Percentiles rank a stretch among this genome's conserved stretches.
Evolutionary conservation across 2,888 invertebrate species (phyloP).

Genomic region (Andrena chrysosceles): DNA sequence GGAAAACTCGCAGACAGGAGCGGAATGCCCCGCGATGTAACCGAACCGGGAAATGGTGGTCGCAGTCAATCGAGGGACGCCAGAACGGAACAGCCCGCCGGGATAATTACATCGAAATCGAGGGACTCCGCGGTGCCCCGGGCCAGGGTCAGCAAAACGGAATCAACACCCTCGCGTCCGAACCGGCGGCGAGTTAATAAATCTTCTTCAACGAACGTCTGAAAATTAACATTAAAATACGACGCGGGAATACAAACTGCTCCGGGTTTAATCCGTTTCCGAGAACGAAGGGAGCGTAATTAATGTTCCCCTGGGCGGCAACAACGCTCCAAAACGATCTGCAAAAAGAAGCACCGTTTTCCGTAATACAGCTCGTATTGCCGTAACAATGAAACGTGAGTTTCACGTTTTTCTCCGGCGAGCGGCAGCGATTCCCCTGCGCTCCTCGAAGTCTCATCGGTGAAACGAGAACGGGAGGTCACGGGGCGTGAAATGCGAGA

Average conservation of each 20-base stretch:
- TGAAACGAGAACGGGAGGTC: conserved; percentile 22
- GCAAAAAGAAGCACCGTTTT: conserved; percentile 23
- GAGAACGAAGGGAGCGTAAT: conserved; percentile 41
- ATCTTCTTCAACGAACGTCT: conserved; percentile 54
- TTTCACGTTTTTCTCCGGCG: not conserved
- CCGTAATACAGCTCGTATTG: not conserved
- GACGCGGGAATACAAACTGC: conserved; percentile 36
- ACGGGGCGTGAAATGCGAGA: conserved; percentile 25
- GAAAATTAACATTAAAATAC: conserved; percentile 58
- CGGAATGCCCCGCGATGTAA: too few relatives aligned
- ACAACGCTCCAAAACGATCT: conserved; percentile 41
- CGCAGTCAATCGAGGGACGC: not conserved
- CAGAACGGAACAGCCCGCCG: not conserved
- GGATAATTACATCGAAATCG: conserved; percentile 43
- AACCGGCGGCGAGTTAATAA: conserved; percentile 43
- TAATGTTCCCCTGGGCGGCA: conserved; percentile 44
- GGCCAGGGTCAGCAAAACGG: conserved; percentile 7
- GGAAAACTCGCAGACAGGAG: too few relatives aligned
- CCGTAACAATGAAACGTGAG: not conserved
- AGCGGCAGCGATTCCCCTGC: conserved; percentile 6
- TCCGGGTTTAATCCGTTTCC: conserved; percentile 49
- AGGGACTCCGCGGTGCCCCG: conserved; percentile 17
- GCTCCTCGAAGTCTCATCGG: conserved; percentile 40
- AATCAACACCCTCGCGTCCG: conserved; percentile 48
- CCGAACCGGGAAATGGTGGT: not conserved